A percentile compares a stretch with the other conserved stretches of the same genome.
These are phyloP conservation scores for Papilio elwesi DNA, from an alignment of 2,888 invertebrate species.

Conservation along the genomic window DNA sequence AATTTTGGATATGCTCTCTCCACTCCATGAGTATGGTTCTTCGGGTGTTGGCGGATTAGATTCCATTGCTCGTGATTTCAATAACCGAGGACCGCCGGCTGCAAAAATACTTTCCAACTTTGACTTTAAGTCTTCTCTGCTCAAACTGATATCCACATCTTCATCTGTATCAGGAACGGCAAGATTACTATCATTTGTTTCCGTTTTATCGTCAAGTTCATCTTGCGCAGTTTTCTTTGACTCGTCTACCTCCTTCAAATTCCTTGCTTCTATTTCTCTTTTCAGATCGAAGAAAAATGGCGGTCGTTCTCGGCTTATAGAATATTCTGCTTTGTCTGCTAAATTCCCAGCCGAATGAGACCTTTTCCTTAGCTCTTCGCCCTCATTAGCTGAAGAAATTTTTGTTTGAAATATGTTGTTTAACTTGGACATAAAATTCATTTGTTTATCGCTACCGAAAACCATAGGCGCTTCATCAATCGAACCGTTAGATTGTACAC, in stretches of 20 bases:
- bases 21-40: slow-evolving; percentile 65
- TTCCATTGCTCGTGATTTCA: slow-evolving; percentile 68
- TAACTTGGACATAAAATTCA: slow-evolving; percentile 75
- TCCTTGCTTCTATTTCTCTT: slow-evolving; percentile 61
- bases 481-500: slow-evolving; percentile 53
- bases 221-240: slow-evolving; percentile 59
- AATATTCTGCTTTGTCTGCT: slow-evolving; percentile 56
- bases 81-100: slow-evolving; percentile 63
- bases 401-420: slow-evolving; percentile 72
- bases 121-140: slow-evolving; percentile 70
- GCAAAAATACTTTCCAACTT: slow-evolving; percentile 75
- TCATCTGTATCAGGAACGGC: slow-evolving; percentile 43
- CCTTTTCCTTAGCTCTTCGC: slow-evolving; percentile 62
- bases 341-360: slow-evolving; percentile 73
- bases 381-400: slow-evolving; percentile 57
- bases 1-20: slow-evolving; percentile 66
- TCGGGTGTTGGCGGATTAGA: slow-evolving; percentile 73
- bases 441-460: slow-evolving; percentile 58
- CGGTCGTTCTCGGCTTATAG: slow-evolving; percentile 56
- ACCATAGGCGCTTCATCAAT: slow-evolving; percentile 54
- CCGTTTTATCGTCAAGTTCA: slow-evolving; percentile 59
- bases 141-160: slow-evolving; percentile 53
- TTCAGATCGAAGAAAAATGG: slow-evolving; percentile 67
- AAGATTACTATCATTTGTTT: slow-evolving; percentile 46
- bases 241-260: background rate